Percentiles rank a stretch among this genome's conserved stretches.
Evolutionary conservation across 2,888 invertebrate species (phyloP).

Genomic region (Biston betularia): DNA sequence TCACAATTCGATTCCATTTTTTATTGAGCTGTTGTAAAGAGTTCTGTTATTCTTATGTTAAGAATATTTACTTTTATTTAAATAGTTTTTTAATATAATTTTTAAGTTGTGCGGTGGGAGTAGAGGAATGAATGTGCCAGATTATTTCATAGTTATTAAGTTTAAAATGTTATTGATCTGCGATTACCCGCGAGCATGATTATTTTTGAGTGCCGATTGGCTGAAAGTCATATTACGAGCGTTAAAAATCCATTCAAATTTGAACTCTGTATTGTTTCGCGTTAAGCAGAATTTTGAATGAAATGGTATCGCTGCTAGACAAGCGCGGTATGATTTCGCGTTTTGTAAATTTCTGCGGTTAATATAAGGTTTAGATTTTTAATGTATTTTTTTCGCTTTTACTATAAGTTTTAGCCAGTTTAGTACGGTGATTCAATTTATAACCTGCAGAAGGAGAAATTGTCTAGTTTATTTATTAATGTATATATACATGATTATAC

Average conservation of each 20-base stretch:
- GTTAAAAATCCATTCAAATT: slow-evolving; percentile 24
- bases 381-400: background rate
- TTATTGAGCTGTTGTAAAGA: slow-evolving; percentile 53
- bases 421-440: background rate
- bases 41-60: slow-evolving; percentile 81
- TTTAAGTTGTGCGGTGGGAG: slow-evolving; percentile 57
- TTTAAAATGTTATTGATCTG: slow-evolving; percentile 69
- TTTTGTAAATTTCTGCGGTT: background rate
- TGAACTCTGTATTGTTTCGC: background rate
- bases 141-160: slow-evolving; percentile 62
- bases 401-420: background rate
- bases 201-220: slow-evolving; percentile 31
- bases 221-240: background rate
- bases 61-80: slow-evolving; percentile 77
- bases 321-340: background rate
- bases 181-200: slow-evolving; percentile 54
- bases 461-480: slow-evolving; percentile 19
- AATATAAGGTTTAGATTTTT: background rate
- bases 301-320: background rate
- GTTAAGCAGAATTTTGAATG: background rate
- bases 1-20: slow-evolving; percentile 55
- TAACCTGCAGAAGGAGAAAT: slow-evolving; percentile 2
- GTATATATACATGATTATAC: slow-evolving; percentile 30
- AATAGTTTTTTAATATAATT: slow-evolving; percentile 55
- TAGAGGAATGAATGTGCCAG: slow-evolving; percentile 73